A percentile compares a stretch with the other conserved stretches of the same genome.
Evolutionary conservation across 1,140 invertebrate genomes (phyloP).

Genomic region (Scylla paramamosain): DNA sequence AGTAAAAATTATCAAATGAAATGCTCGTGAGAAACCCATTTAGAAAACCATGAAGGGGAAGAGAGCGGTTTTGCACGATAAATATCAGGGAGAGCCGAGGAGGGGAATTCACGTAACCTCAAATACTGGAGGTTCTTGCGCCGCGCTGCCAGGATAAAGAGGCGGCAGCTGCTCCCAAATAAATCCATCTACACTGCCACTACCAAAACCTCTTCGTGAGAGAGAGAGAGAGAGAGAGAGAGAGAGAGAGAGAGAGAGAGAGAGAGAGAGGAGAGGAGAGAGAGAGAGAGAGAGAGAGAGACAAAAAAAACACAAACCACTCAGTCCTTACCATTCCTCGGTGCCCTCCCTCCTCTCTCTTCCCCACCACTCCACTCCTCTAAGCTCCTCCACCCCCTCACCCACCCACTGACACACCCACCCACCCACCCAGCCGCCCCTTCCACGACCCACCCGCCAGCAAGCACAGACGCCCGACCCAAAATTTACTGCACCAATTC

Average conservation of each 20-base stretch:
- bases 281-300: too few species aligned
- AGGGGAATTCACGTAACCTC: background rate
- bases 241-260: too few species aligned
- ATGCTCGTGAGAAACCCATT: background rate
- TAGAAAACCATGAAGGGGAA: background rate
- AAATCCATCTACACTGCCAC: conserved; percentile 46
- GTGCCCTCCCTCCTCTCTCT: background rate
- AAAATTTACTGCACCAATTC: conserved; percentile 60
- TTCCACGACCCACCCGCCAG: background rate
- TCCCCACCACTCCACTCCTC: background rate
- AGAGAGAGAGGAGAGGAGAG: too few species aligned
- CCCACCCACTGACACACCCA: background rate
- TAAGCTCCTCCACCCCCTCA: background rate
- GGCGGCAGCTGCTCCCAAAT: conserved; percentile 38
- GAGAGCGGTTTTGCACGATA: background rate
- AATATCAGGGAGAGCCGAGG: too few species aligned
- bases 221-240: background rate
- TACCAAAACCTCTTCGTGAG: conserved; percentile 34
- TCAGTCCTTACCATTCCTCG: too few species aligned
- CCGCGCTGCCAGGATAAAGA: conserved; percentile 5
- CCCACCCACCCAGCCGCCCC: background rate
- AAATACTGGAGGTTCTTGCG: conserved; percentile 40
- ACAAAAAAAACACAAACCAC: too few species aligned
- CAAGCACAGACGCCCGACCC: conserved; percentile 14
- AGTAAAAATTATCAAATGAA: background rate